Base-by-base conservation (phyloP, 2,113 vertebrate species). In the Pelecanoides urinatrix region DNA sequence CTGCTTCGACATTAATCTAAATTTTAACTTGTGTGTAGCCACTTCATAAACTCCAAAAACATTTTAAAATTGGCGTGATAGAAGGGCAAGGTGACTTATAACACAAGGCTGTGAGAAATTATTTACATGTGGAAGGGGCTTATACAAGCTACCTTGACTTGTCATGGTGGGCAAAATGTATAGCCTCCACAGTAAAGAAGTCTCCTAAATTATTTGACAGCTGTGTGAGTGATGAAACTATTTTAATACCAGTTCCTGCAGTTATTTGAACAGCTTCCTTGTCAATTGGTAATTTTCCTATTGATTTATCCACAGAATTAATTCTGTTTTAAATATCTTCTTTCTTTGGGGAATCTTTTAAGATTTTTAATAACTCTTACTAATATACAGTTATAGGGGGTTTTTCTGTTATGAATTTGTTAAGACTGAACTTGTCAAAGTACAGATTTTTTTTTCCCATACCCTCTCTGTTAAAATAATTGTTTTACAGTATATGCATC, bases 241-340 rank as follows among this genome's bases (percentile, higher is more conserved):
- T 40, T 81, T 93, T 55, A 88, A 93, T 81, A 61, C 15, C 22
- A 49, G 40, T 90, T 83, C 55, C 30, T 13, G 13, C 38, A 68
- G 55, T 77, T 92, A 74, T 84, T 81, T 78, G 65, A 92, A 86
- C 45, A 86, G 56, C 80, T 94, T 92, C 79, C 59, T 78, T 94
- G 67, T 88, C 87, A 81, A 18, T 34, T 88, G 59, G 40, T 84
- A 63, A 70, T 89, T 81, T 94, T 91, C n/a, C 29, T 59, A 45
- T 70, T 82, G 84, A 88, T 92, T 86, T 84, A 88, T 80, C 56
- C n/a, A 75, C 56, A 81, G 55, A 93, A 88, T 71, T 84, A 94
- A 65, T 91, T 92, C 16, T 81, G 36, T 17, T 92, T 92, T 58
- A 30, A 96, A 34, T 78, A 72, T 19, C 50, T 92, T 70, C 32